Evolutionary conservation across 2,797 vertebrate species (phyloP).

Genomic region (Varecia variegata): DNA sequence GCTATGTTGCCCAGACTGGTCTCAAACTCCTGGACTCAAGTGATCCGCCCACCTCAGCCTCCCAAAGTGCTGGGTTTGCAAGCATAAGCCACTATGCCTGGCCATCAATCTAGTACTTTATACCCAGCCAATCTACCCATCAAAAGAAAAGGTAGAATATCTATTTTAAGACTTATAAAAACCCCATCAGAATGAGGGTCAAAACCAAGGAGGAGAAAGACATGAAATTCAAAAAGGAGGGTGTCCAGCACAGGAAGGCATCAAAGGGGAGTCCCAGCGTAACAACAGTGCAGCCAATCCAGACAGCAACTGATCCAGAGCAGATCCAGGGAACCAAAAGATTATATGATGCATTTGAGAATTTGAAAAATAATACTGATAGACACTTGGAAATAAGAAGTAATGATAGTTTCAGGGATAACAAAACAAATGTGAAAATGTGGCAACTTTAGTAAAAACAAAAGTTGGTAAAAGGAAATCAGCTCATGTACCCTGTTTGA

Average conservation of each 20-base stretch:
- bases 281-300: no score
- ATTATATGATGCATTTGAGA: background rate
- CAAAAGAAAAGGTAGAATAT: background rate
- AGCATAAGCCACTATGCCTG: fast-evolving
- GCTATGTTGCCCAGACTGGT: background rate
- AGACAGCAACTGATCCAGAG: background rate
- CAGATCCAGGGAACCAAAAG: background rate
- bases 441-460: background rate
- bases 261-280: no score
- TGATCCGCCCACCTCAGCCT: background rate
- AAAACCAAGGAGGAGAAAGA: background rate
- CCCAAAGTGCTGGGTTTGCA: background rate
- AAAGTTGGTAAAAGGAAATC: background rate
- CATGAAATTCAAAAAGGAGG: background rate
- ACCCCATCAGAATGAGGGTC: background rate
- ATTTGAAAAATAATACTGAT: background rate
- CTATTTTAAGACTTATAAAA: background rate
- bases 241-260: background rate
- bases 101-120: background rate
- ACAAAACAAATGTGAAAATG: background rate
- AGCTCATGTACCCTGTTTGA: background rate
- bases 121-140: background rate
- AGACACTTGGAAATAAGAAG: background rate
- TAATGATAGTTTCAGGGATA: background rate
- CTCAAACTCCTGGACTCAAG: background rate